phyloP scores from a whole-genome alignment of 2,888 invertebrate genomes.

The Polymixis lichenea region DNA sequence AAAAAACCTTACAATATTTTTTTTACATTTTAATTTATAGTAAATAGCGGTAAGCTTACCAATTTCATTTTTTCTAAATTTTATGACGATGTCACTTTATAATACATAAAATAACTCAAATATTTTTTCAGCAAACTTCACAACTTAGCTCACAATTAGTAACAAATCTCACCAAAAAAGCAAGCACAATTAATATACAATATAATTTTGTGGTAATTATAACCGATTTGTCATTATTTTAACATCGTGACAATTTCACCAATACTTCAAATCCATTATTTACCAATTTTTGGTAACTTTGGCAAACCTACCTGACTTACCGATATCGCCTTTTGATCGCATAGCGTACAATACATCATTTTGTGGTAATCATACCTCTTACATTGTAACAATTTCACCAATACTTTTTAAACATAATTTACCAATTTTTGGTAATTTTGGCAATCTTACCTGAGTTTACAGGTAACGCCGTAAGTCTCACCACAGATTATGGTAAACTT shows the following conservation, averaged over 20 bases:
- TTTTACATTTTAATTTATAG: constrained; percentile 2
- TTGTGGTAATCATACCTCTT: constrained; percentile 2
- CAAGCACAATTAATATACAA: constrained; percentile 51
- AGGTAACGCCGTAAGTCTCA: constrained; percentile 39
- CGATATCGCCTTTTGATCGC: constrained; percentile 6
- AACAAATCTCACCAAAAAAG: constrained; percentile 62
- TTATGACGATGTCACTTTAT: constrained; percentile 35
- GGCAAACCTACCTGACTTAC: constrained; percentile 5
- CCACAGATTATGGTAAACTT: constrained; percentile 54
- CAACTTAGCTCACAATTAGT: constrained; percentile 53
- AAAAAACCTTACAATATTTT: not conserved
- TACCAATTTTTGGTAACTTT: constrained; percentile 18
- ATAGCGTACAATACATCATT: not conserved
- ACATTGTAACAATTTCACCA: constrained; percentile 6
- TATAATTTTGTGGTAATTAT: constrained; percentile 19
- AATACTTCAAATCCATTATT: constrained; percentile 10
- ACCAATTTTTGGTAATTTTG: constrained; percentile 22
- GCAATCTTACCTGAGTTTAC: constrained; percentile 17
- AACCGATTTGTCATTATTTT: constrained; percentile 22
- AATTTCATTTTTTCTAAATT: constrained; percentile 14
- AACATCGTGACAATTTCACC: constrained; percentile 7
- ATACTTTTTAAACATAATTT: constrained; percentile 23
- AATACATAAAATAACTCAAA: constrained; percentile 41
- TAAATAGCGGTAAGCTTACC: constrained; percentile 33
- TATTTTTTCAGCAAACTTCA: constrained; percentile 55